These are phyloP conservation scores for Amniataba percoides DNA, from an alignment of 2,797 vertebrate species.

Conservation along the genomic window DNA sequence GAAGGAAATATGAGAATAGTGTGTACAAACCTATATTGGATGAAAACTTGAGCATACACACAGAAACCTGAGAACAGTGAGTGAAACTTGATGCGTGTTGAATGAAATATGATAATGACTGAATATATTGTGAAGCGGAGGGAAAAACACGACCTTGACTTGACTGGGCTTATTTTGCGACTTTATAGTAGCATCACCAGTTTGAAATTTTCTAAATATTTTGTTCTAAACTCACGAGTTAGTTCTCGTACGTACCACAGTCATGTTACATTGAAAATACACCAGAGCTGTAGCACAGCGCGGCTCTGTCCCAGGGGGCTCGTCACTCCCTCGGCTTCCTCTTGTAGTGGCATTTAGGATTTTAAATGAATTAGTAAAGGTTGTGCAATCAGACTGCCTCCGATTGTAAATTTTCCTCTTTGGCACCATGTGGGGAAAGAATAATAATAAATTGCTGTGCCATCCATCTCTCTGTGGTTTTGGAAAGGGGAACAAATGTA, in stretches of 20 bases:
- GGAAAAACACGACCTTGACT: not conserved
- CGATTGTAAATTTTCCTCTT: no score
- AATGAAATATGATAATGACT: slow-evolving; percentile 15
- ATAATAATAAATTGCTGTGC: no score
- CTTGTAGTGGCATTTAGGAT: not conserved
- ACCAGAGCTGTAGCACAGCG: not conserved
- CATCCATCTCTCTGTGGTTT: not conserved
- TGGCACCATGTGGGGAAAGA: no score
- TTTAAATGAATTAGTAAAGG: not conserved
- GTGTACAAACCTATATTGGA: not conserved
- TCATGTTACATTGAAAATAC: not conserved
- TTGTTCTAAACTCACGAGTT: not conserved
- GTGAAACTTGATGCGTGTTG: not conserved
- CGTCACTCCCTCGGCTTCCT: not conserved
- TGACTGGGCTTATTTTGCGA: not conserved
- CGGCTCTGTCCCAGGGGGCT: not conserved
- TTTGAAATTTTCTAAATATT: not conserved
- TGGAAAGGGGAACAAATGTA: not conserved
- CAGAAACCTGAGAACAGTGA: not conserved
- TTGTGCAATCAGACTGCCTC: not conserved
- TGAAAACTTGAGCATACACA: slow-evolving; percentile 10
- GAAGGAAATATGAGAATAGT: slow-evolving; percentile 32
- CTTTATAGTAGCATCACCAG: not conserved
- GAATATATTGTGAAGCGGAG: not conserved
- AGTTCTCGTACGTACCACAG: not conserved